Conservation (phyloP, 2,797 vertebrate genomes). For the Botia kubotai region DNA sequence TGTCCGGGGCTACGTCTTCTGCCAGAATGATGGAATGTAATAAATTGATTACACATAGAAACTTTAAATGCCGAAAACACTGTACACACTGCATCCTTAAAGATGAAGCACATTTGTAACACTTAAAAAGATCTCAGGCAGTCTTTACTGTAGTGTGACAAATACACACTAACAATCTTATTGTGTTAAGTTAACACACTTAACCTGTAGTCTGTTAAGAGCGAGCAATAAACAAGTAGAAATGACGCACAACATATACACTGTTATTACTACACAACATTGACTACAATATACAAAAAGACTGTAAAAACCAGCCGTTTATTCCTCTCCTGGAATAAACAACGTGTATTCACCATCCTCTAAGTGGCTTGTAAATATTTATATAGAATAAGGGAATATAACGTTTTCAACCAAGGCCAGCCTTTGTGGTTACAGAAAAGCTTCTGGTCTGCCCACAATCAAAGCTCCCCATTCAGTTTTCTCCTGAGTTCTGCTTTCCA, state of each 20-base stretch:
- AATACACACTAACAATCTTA: too few species aligned
- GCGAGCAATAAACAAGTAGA: too few species aligned
- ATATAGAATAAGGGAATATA: constrained; percentile 64
- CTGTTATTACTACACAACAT: not conserved
- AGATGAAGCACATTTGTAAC: too few species aligned
- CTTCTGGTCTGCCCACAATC: constrained; percentile 54
- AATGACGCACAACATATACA: too few species aligned
- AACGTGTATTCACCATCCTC: constrained; percentile 52
- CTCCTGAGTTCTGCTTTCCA: constrained; percentile 67
- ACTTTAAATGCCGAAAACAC: too few species aligned
- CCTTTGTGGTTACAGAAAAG: constrained; percentile 33
- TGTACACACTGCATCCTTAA: too few species aligned
- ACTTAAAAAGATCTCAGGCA: too few species aligned
- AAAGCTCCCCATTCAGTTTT: constrained; percentile 64
- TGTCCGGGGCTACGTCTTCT: not conserved
- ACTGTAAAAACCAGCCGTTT: not conserved
- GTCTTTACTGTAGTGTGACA: too few species aligned
- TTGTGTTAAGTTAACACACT: too few species aligned
- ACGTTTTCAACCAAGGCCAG: constrained; percentile 53
- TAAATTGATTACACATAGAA: not conserved
- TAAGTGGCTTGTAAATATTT: constrained; percentile 71
- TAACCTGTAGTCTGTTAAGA: too few species aligned
- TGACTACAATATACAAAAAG: not conserved
- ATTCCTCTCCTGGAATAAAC: constrained; percentile 31
- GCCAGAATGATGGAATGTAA: not conserved